These are phyloP conservation scores for Oxycera nigricornis DNA, from an alignment of 2,888 invertebrate species.

Conservation along the genomic window DNA sequence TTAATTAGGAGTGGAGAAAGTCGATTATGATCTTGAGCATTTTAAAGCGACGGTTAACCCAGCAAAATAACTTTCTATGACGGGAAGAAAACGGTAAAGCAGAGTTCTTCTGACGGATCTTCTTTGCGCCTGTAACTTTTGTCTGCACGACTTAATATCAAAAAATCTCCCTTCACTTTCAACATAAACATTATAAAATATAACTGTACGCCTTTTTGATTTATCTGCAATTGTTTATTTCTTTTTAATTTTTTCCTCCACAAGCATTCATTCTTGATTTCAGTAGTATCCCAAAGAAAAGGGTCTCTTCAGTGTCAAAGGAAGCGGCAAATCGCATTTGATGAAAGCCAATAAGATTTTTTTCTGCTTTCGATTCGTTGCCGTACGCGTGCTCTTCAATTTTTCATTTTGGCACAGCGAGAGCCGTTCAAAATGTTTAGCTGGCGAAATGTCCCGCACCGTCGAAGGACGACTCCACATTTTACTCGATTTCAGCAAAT, in stretches of 20 bases:
- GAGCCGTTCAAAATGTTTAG: slow-evolving; percentile 26
- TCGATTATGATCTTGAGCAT: too few species aligned
- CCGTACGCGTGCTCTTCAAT: background rate
- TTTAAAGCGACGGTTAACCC: too few species aligned
- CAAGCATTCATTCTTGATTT: background rate
- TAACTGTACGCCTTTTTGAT: slow-evolving; percentile 41
- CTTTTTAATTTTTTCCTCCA: background rate
- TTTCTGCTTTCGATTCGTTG: background rate
- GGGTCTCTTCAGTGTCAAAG: background rate
- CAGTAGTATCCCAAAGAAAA: too few species aligned
- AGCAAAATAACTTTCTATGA: too few species aligned
- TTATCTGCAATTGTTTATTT: slow-evolving; percentile 28
- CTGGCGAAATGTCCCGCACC: slow-evolving; percentile 14
- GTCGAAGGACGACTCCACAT: slow-evolving; percentile 1
- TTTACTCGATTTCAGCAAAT: background rate
- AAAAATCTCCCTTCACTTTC: slow-evolving; percentile 19
- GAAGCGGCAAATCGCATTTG: slow-evolving; percentile 30
- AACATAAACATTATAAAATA: too few species aligned
- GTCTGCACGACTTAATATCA: too few species aligned
- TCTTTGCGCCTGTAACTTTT: too few species aligned
- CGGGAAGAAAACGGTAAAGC: too few species aligned
- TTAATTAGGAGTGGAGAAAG: too few species aligned
- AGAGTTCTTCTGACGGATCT: too few species aligned
- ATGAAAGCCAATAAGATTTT: slow-evolving; percentile 29
- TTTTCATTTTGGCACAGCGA: background rate